A percentile compares a stretch with the other conserved stretches of the same genome.
Evolutionary conservation across 2,797 vertebrate genomes (phyloP).

Genomic region (Pseudocheirus occidentalis): DNA sequence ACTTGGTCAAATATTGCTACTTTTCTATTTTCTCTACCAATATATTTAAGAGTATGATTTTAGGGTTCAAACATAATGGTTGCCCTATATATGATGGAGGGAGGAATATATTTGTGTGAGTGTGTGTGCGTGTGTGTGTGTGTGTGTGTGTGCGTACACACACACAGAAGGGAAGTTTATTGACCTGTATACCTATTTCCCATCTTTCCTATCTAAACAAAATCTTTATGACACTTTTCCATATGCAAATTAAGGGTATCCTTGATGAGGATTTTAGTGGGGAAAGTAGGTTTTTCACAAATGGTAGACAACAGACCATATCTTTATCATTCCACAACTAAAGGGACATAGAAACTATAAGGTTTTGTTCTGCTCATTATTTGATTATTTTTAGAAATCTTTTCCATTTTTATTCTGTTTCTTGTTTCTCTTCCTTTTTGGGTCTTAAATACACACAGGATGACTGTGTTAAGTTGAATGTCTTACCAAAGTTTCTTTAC

Average conservation of each 20-base stretch:
- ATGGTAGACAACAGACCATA: background rate
- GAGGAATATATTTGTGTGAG: background rate
- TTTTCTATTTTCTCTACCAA: background rate
- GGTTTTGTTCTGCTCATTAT: background rate
- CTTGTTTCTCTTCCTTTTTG: background rate
- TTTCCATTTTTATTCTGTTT: background rate
- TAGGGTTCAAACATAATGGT: background rate
- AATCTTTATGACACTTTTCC: background rate
- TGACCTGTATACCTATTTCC: background rate
- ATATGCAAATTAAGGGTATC: background rate
- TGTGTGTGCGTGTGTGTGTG: background rate
- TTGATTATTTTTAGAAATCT: background rate
- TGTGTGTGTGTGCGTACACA: rapidly evolving
- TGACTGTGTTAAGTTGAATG: background rate
- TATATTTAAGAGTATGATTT: background rate
- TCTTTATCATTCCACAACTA: background rate
- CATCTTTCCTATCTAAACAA: background rate
- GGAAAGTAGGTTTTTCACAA: background rate
- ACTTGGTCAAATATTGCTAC: background rate
- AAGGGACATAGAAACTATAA: background rate
- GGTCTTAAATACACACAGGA: background rate
- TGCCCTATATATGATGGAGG: background rate
- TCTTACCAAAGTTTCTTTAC: background rate
- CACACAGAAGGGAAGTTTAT: background rate
- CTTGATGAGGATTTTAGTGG: background rate